These are phyloP conservation scores for Bambusicola thoracicus DNA, from an alignment of 2,113 vertebrate species.

Conservation along the genomic window DNA sequence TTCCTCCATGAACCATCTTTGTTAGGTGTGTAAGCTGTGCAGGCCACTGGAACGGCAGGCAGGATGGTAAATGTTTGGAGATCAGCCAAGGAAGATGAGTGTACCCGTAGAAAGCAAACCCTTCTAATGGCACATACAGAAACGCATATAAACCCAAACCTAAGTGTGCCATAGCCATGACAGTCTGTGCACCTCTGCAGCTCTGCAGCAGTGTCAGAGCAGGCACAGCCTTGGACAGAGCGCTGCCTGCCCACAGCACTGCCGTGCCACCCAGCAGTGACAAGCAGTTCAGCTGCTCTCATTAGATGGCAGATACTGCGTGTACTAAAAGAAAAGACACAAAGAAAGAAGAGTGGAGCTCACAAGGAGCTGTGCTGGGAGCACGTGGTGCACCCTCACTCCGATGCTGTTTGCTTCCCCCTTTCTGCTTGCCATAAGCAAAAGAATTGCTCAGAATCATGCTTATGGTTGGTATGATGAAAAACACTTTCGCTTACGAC, in stretches of 20 bases:
- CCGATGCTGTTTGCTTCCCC: background rate
- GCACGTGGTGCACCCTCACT: accelerated
- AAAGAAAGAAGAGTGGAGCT: background rate
- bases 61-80: background rate
- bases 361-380: background rate
- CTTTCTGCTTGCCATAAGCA: background rate
- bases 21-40: background rate
- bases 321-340: too few relatives aligned
- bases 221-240: too few relatives aligned
- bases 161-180: accelerated
- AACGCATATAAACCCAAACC: background rate
- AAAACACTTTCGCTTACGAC: background rate
- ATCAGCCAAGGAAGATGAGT: background rate
- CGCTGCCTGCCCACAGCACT: too few relatives aligned
- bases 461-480: background rate
- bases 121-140: accelerated
- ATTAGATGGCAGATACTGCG: too few relatives aligned
- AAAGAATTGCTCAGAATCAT: background rate
- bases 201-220: too few relatives aligned
- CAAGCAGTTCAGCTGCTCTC: too few relatives aligned
- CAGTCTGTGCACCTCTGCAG: too few relatives aligned
- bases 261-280: too few relatives aligned
- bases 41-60: background rate
- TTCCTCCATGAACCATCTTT: background rate
- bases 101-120: background rate